Evolutionary conservation across 2,113 vertebrate genomes (phyloP).

Genomic region (Lontra canadensis): DNA sequence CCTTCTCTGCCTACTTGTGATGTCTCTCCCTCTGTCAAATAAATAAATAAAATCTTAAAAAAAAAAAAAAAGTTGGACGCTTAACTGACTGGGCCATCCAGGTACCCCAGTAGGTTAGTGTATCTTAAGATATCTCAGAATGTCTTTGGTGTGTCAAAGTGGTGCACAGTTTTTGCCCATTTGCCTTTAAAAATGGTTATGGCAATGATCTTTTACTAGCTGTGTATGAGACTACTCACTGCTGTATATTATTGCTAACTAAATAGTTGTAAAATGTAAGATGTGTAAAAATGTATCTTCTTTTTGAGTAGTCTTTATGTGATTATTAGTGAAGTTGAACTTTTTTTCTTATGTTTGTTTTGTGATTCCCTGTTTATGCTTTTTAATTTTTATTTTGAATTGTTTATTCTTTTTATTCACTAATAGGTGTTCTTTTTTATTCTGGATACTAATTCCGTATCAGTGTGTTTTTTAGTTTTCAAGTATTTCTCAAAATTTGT

Average conservation of each 20-base stretch:
- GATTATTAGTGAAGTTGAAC: conserved; percentile 2
- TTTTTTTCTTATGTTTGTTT: not conserved
- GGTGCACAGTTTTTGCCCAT: not conserved
- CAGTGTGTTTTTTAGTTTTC: not conserved
- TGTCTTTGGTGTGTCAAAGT: not conserved
- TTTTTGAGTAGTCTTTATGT: not conserved
- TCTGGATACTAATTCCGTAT: not conserved
- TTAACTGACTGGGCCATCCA: not conserved
- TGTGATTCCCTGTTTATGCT: not conserved
- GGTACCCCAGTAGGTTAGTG: not conserved
- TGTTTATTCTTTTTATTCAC: conserved; percentile 21
- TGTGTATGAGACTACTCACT: not conserved
- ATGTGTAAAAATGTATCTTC: not conserved
- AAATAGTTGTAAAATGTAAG: not conserved
- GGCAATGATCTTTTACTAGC: not conserved
- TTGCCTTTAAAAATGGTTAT: not conserved
- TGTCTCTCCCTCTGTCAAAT: too few species aligned
- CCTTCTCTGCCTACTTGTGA: too few species aligned
- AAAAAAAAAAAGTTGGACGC: not conserved
- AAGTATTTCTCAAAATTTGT: not conserved
- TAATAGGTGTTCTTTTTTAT: conserved; percentile 7
- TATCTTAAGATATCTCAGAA: not conserved
- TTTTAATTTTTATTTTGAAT: not conserved
- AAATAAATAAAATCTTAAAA: too few species aligned
- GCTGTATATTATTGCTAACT: not conserved